Evolutionary conservation across 2,888 invertebrate genomes (phyloP).

Genomic region (Deilephila porcellus): DNA sequence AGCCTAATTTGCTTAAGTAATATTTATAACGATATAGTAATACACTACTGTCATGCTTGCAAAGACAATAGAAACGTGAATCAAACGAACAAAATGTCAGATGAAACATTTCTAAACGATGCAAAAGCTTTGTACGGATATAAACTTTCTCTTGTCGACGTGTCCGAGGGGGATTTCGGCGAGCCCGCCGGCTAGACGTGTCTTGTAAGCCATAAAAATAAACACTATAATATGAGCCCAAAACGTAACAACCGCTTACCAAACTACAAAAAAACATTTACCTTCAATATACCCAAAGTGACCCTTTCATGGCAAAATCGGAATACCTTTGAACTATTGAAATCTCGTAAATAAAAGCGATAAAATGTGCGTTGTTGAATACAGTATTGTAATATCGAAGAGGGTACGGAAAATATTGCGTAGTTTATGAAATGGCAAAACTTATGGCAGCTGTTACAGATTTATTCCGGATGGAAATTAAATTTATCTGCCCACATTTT

Average conservation of each 20-base stretch:
- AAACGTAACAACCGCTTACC: neutral
- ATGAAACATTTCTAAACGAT: slow-evolving; percentile 28
- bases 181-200: slow-evolving; percentile 6
- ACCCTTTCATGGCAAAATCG: neutral
- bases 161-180: slow-evolving; percentile 40
- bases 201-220: slow-evolving; percentile 4
- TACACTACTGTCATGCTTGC: neutral
- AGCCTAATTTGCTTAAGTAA: neutral
- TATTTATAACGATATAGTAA: too few species aligned
- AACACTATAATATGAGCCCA: neutral
- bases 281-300: neutral
- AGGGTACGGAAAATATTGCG: neutral
- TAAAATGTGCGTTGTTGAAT: slow-evolving; percentile 2
- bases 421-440: neutral
- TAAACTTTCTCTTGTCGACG: slow-evolving; percentile 52
- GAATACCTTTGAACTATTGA: neutral
- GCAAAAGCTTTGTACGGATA: slow-evolving; percentile 41
- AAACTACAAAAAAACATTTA: neutral
- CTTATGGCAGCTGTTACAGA: neutral
- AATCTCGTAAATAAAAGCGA: neutral
- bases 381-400: neutral
- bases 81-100: neutral
- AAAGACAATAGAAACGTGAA: neutral
- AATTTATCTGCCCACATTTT: neutral
- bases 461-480: too few species aligned